Conservation (phyloP, 2,888 invertebrate genomes). For the Byasa hedistus region DNA sequence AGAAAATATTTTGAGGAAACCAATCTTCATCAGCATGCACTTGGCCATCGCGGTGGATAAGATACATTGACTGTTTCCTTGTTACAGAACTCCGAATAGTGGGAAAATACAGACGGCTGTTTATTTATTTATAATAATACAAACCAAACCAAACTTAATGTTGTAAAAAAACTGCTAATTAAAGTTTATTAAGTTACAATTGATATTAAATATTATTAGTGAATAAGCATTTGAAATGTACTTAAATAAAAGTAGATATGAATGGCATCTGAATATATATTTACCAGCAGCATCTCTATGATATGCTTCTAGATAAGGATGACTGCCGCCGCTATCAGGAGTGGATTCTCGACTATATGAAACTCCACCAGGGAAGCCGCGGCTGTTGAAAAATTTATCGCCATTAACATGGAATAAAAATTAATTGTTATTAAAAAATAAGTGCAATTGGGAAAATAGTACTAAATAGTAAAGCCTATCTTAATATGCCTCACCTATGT, state of each 20-base stretch:
- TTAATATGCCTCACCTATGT: constrained; percentile 84
- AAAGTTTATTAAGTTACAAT: too few relatives aligned
- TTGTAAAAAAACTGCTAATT: too few relatives aligned
- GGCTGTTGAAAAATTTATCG: constrained; percentile 58
- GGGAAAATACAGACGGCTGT: too few relatives aligned
- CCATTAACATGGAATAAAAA: background rate
- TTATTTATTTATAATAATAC: too few relatives aligned
- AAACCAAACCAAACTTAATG: too few relatives aligned
- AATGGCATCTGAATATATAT: constrained; percentile 40
- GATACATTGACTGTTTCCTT: too few relatives aligned
- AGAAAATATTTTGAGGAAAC: too few relatives aligned
- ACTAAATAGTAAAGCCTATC: constrained; percentile 31
- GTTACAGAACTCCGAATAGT: too few relatives aligned
- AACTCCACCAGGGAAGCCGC: constrained; percentile 83
- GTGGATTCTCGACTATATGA: constrained; percentile 93
- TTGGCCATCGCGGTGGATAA: too few relatives aligned
- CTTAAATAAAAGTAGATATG: background rate
- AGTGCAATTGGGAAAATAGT: constrained; percentile 2
- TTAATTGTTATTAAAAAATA: background rate
- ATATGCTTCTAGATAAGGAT: constrained; percentile 91
- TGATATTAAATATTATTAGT: too few relatives aligned
- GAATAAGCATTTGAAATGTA: too few relatives aligned
- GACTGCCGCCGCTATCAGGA: constrained; percentile 92
- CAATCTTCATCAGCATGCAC: too few relatives aligned
- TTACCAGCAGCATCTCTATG: constrained; percentile 90